These are phyloP conservation scores for Eudyptes chrysolophus DNA, from an alignment of 2,113 vertebrate genomes.

Conservation along the genomic window DNA sequence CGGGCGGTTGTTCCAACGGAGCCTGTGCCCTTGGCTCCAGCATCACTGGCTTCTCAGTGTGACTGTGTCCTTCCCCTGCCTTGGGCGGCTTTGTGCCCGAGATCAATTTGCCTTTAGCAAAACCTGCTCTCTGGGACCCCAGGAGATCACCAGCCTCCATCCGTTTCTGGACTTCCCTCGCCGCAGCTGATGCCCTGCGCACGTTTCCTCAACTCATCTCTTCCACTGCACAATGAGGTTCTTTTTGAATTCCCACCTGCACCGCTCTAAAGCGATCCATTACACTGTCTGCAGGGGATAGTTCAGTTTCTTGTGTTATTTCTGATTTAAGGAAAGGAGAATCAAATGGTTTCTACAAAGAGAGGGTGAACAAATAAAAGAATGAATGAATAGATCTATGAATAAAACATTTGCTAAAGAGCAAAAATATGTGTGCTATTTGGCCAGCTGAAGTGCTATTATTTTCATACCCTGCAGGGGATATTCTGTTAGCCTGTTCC, in stretches of 20 bases:
- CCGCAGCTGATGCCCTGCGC: background rate
- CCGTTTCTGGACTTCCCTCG: background rate
- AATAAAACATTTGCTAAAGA: conserved; percentile 48
- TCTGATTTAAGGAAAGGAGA: background rate
- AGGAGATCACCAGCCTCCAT: background rate
- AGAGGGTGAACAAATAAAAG: conserved; percentile 33
- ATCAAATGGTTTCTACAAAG: background rate
- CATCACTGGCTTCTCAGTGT: background rate
- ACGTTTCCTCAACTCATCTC: background rate
- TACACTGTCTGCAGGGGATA: background rate
- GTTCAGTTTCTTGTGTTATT: background rate
- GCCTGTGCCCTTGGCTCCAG: background rate
- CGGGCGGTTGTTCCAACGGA: background rate
- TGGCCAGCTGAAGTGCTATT: conserved; percentile 49
- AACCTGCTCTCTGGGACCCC: background rate
- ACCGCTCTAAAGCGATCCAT: background rate
- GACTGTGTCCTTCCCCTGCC: background rate
- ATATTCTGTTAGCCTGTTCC: background rate
- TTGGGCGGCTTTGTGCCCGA: background rate
- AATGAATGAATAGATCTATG: conserved; percentile 54
- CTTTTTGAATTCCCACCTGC: conserved; percentile 7
- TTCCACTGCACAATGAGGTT: background rate
- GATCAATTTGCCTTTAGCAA: background rate
- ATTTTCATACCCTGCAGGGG: conserved; percentile 42
- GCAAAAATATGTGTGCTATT: conserved; percentile 42